A percentile compares a stretch with the other conserved stretches of the same genome.
Evolutionary conservation across 2,113 vertebrate genomes (phyloP).

Genomic region (Petroica traversi): DNA sequence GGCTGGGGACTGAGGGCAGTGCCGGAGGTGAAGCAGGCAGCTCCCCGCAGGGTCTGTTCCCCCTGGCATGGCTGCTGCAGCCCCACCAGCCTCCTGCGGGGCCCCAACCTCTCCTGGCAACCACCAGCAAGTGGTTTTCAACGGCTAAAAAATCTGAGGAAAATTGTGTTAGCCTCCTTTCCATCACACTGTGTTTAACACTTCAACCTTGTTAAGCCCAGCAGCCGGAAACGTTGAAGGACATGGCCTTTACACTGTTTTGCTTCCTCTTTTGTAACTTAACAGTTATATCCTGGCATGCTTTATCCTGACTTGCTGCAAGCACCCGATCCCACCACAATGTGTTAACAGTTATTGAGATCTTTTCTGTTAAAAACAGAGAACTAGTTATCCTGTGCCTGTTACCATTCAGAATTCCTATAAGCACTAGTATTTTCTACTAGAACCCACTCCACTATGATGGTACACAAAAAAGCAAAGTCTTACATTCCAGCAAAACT

Average conservation of each 20-base stretch:
- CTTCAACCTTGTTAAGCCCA: not conserved
- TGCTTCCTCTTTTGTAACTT: not conserved
- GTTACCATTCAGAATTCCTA: not conserved
- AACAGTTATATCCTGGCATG: not conserved
- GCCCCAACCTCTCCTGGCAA: not conserved
- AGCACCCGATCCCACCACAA: not conserved
- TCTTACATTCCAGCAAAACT: not conserved
- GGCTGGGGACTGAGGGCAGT: not conserved
- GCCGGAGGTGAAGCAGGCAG: not conserved
- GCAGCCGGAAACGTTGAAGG: not conserved
- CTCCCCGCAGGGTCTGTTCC: not conserved
- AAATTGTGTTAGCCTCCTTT: not conserved
- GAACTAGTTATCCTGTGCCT: not conserved
- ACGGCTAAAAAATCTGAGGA: not conserved
- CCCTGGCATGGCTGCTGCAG: no score
- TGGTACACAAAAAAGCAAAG: not conserved
- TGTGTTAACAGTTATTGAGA: not conserved
- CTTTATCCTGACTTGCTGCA: not conserved
- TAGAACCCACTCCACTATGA: no score
- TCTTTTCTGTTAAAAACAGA: not conserved
- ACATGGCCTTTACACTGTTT: not conserved
- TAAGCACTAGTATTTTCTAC: not conserved
- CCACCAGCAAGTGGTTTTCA: fast-evolving
- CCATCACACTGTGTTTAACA: no score
- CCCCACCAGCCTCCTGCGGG: fast-evolving